Evolutionary conservation across 2,888 invertebrate species (phyloP), one percentile per base, ranked within the genome.

Genomic region (Synanthedon myopaeformis): DNA sequence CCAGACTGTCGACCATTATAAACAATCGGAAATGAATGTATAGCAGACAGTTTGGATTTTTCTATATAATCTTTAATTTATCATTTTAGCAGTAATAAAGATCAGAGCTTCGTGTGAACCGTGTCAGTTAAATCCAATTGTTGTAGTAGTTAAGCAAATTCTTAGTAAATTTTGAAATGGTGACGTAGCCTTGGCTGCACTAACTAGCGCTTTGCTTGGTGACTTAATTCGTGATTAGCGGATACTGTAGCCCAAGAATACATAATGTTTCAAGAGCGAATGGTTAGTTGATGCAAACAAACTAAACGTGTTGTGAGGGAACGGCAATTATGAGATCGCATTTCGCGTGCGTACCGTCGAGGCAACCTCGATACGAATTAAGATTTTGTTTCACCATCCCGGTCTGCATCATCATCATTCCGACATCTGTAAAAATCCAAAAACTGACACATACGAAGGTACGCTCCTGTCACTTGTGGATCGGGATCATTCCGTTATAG

Each of bases 331-430:
- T 69, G 70, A 75, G 76, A 67, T 81, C 70, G 74, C 67, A 68
- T 73, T 78, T 74, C 82, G 86, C 72, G 72, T 82, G 82, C 94
- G 92, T 95, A 95, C 94, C 95, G 91, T 95, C 94, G 89, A 92
- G 87, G 84, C 90, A 91, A 90, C 86, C 89, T 86, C 89, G 89
- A 89, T 90, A 90, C 84, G 91, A 90, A 91, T 92, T 94, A 89
- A 92, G 89, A 88, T 91, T 92, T 90, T 94, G 93, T 92, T 95
- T 95, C 92, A 95, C 94, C 95, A 96, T 95, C 90, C 95, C 95
- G 87, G 94, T 92, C 93, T 95, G 95, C 95, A 95, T 95, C 95
- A 96, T 94, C 92, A 96, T 95, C 95, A 95, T 95, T 91, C 95
- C 95, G 89, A 96, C 95, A 95, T 95, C 95, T 95, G 95, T 78